Evolutionary conservation across 2,113 vertebrate species (phyloP), one percentile per base, ranked within the genome.

Genomic region (Sterrhoptilus dennistouni): DNA sequence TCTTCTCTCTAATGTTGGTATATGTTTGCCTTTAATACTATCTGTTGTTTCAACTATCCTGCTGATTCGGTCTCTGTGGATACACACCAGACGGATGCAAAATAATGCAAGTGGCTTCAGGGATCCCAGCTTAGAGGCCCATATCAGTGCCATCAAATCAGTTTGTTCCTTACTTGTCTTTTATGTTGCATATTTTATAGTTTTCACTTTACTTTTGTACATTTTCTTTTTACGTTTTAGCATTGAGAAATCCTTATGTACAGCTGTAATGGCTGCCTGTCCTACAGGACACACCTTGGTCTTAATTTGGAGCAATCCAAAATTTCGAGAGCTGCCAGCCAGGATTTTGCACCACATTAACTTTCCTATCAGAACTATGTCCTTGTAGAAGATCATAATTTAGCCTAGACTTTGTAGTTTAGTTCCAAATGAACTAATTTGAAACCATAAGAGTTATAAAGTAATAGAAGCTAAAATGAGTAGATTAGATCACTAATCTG

Each of bases 221-320:
- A 16, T 22, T 50, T 8, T 11, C 36, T 81, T 75, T 24, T 5
- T 27, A 31, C 8, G 2, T 29, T 35, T 64, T 24, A 69, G 94
- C 14, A 3, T 8, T 5, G 29, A 8, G 5, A 29, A 92, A n/a
- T 49, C 77, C 7, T 7, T 95, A 4, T 91, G 57, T 10, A 6
- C 59, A 49, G 81, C 15, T 40, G 1, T 95, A 44, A 69, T 90
- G 42, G 74, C 53, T 72, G 82, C 87, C 45, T 93, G 71, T 72
- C 84, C 91, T 21, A 63, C 77, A 45, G 88, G 91, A 49, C 90
- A 93, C 29, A 54, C 84, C 14, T 5, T 87, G 15, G 8, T 94
- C 2, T 3, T 96, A 77, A 89, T 95, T 22, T 56, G 84, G 87
- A 89, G 56, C 24, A 96, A 95, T 35, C 90, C 90, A 24, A 96